Evolutionary conservation across 2,888 invertebrate genomes (phyloP).

Genomic region (Drosophila tripunctata): DNA sequence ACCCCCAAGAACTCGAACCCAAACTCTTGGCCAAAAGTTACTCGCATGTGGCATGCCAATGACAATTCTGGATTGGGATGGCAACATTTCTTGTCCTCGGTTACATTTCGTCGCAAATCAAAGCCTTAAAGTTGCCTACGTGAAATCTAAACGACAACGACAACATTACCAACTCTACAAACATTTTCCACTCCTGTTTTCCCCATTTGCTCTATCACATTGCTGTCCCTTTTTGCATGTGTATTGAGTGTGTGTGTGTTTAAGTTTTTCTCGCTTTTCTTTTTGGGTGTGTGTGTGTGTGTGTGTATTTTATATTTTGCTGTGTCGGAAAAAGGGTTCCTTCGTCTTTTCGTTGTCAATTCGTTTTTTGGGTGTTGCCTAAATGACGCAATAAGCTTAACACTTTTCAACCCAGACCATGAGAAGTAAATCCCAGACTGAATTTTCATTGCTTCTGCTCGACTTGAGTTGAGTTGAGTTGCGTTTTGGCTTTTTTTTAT

Average conservation of each 20-base stretch:
- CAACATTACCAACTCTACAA: too few relatives aligned
- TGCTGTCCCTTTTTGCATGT: background rate
- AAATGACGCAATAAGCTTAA: slow-evolving; percentile 79
- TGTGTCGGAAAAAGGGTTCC: slow-evolving; percentile 53
- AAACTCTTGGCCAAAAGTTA: slow-evolving; percentile 25
- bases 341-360: slow-evolving; percentile 64
- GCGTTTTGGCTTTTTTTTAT: slow-evolving; percentile 33
- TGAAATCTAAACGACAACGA: slow-evolving; percentile 55
- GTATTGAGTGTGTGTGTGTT: too few relatives aligned
- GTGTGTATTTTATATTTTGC: slow-evolving; percentile 1
- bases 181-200: slow-evolving; percentile 2
- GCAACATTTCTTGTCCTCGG: slow-evolving; percentile 29
- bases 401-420: slow-evolving; percentile 48
- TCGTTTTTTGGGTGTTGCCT: slow-evolving; percentile 73
- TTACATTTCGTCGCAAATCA: slow-evolving; percentile 55
- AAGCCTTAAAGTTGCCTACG: slow-evolving; percentile 73
- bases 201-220: background rate
- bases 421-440: slow-evolving; percentile 26
- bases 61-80: slow-evolving; percentile 26
- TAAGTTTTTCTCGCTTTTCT: background rate
- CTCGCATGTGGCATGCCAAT: slow-evolving; percentile 51
- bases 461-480: slow-evolving; percentile 55
- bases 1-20: background rate
- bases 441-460: slow-evolving; percentile 75
- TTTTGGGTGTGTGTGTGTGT: slow-evolving; percentile 1